Conservation (phyloP, 2,888 invertebrate species). For the Phania funesta region DNA sequence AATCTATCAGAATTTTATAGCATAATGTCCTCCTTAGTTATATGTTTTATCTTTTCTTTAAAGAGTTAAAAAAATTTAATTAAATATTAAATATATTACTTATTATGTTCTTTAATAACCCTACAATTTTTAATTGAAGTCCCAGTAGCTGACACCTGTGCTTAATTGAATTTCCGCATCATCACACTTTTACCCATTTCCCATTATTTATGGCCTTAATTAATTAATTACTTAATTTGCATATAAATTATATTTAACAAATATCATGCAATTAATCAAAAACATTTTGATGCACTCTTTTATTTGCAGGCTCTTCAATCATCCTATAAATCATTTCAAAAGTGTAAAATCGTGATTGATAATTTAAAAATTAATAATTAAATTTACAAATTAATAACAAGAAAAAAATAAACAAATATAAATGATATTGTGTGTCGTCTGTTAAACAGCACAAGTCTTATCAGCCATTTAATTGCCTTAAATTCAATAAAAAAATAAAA, state of each 20-base stretch:
- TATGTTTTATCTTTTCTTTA: no score
- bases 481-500: conserved; percentile 37
- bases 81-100: no score
- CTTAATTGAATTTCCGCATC: neutral
- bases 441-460: conserved; percentile 29
- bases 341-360: conserved; percentile 49
- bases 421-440: conserved; percentile 24
- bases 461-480: conserved; percentile 57
- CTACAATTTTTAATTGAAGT: no score
- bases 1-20: no score
- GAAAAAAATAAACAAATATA: neutral
- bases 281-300: conserved; percentile 1
- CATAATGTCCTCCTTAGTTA: no score
- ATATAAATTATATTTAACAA: conserved; percentile 32
- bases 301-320: conserved; percentile 46
- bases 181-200: neutral
- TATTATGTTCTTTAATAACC: no score
- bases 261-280: conserved; percentile 50
- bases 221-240: conserved; percentile 51
- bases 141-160: no score
- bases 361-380: conserved; percentile 42
- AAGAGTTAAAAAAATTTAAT: no score
- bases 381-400: conserved; percentile 25
- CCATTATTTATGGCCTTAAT: conserved; percentile 15
- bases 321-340: conserved; percentile 32